Conservation (phyloP, 2,113 vertebrate genomes). For the Limnothrissa miodon region DNA sequence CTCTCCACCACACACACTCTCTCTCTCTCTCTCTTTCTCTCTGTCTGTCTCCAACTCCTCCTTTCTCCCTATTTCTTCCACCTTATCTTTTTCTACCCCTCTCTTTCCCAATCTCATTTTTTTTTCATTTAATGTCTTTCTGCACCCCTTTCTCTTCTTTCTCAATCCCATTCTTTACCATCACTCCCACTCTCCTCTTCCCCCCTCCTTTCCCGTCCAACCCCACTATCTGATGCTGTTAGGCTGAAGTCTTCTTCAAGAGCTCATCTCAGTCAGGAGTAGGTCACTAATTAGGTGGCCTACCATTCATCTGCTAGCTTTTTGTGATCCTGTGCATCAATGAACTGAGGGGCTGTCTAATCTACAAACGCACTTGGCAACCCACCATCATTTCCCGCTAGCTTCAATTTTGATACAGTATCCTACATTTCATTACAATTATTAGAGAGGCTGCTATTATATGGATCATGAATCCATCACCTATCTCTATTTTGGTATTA, state of each 20-base stretch:
- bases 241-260: constrained; percentile 30
- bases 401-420: neutral
- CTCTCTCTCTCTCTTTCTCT: neutral
- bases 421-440: neutral
- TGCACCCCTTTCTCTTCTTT: neutral
- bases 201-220: neutral
- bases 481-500: neutral
- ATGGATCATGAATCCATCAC: neutral
- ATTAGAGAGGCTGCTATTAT: neutral
- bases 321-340: constrained; percentile 10
- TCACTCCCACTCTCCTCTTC: constrained; percentile 7
- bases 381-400: neutral
- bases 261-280: constrained; percentile 16
- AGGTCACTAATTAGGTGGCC: neutral
- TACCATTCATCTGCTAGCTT: constrained; percentile 30
- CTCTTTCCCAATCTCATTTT: neutral
- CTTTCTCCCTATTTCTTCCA: neutral
- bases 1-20: neutral
- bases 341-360: neutral
- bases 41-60: neutral
- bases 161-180: neutral
- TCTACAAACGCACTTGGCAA: neutral
- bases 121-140: neutral
- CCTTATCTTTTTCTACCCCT: neutral
- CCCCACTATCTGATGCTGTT: neutral